Base-by-base conservation (phyloP, 2,113 vertebrate species). In the Protobothrops mucrosquamatus region DNA sequence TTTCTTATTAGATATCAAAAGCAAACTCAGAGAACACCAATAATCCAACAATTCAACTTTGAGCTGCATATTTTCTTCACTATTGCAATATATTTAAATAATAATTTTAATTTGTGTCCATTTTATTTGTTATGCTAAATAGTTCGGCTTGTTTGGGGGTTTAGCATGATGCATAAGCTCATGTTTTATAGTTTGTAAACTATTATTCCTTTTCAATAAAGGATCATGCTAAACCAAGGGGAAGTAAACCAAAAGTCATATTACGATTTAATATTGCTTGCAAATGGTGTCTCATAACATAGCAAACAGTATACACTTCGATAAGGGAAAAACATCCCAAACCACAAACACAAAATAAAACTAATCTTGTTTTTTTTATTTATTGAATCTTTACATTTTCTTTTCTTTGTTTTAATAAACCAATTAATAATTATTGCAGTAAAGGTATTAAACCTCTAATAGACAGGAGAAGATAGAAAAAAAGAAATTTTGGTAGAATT, bases 401-500 rank as follows among this genome's bases (percentile, higher is more conserved):
- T 29, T 10, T n/a, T 54, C 18, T 23, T 43, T 59, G 15, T 89
- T 92, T 56, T 85, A 59, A 48, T 61, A 34, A 52, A 55, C 48
- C 43, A 81, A 26, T 46, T 56, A 86, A 34, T 54, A 85, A 90
- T 29, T 93, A 57, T 85, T 89, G 2, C 15, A 48, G 20, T 85
- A 59, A 85, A 7, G 52, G 18, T 18, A 7, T 43, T 39, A 24
- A 29, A 52, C 39, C 5, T 5, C 7, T 55, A 91, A 91, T 18
- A 6, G 46, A 88, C 0, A 2, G 85, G 22, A 81, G n/a, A 61
- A 56, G 55, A 86, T 91, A 8, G 56, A 81, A 91, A 90, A 34
- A 34, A 55, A 90, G 88, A 89, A 94, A 94, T 91, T 92, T 93
- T 92, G 92, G 90, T 88, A 85, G 85, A 94, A 86, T 85, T 85